Percentiles rank a stretch among this genome's conserved stretches.
Evolutionary conservation across 1,140 invertebrate species (phyloP).

Genomic region (Drosophila punjabiensis): DNA sequence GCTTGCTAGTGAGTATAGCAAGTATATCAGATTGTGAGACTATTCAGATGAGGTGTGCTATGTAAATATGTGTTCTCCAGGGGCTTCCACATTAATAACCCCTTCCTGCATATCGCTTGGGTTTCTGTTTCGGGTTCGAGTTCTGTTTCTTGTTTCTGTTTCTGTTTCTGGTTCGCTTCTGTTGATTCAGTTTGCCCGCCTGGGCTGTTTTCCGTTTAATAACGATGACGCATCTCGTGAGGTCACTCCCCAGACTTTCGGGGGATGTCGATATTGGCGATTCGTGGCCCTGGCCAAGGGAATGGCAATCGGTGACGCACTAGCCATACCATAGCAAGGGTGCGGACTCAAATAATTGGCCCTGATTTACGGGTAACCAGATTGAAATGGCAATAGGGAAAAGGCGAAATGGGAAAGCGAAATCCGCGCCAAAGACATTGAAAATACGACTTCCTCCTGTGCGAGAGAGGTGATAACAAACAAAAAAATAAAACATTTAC

Average conservation of each 20-base stretch:
- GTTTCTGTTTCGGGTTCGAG: neutral
- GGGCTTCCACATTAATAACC: constrained; percentile 11
- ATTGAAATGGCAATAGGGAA: constrained; percentile 20
- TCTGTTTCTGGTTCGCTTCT: constrained; percentile 37
- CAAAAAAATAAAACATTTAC: neutral
- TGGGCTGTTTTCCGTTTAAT: constrained; percentile 53
- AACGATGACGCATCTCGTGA: constrained; percentile 77
- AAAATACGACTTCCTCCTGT: constrained; percentile 55
- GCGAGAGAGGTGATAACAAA: constrained; percentile 8
- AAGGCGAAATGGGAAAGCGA: constrained; percentile 21
- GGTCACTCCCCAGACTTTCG: constrained; percentile 56
- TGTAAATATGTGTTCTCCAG: neutral
- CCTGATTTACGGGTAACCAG: constrained; percentile 54
- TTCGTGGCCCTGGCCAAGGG: constrained; percentile 30
- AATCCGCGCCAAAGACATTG: constrained; percentile 60
- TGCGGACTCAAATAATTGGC: constrained; percentile 61
- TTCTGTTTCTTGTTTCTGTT: neutral
- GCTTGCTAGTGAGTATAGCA: neutral
- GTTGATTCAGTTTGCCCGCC: constrained; percentile 37
- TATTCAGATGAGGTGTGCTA: neutral
- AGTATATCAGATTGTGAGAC: neutral
- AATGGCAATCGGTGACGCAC: constrained; percentile 61
- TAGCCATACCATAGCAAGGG: constrained; percentile 29
- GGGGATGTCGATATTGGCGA: constrained; percentile 47
- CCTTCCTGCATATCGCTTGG: constrained; percentile 3